phyloP scores from a whole-genome alignment of 37 sponge, comb jelly and placozoan species.

The Bolinopsis microptera region DNA sequence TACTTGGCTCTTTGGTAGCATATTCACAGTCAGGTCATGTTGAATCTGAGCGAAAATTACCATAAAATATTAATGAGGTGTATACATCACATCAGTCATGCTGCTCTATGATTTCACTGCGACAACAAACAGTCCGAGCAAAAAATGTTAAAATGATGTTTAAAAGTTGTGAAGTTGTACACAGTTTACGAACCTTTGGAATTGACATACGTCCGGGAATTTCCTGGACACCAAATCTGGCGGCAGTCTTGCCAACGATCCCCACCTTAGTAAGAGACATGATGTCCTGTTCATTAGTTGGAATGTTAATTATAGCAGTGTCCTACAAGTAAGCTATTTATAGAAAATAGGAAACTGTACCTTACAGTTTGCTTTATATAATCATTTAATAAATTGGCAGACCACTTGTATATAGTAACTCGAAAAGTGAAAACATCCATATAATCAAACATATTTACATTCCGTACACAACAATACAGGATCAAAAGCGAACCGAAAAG shows the following conservation, averaged over 20 bases:
- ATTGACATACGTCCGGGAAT: neutral
- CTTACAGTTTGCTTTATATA: too few relatives aligned
- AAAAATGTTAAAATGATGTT: neutral
- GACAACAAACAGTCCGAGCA: too few relatives aligned
- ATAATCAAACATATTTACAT: neutral
- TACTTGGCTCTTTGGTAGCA: slow-evolving; percentile 39
- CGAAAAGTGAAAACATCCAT: neutral
- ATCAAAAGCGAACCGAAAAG: neutral
- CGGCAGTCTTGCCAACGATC: neutral
- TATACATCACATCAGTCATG: neutral
- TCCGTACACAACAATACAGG: neutral
- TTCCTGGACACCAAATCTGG: slow-evolving; percentile 17
- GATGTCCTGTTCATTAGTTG: neutral
- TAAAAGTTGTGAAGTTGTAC: too few relatives aligned
- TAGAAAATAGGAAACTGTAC: too few relatives aligned
- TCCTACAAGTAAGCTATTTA: too few relatives aligned
- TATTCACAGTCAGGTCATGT: neutral
- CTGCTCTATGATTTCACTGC: too few relatives aligned
- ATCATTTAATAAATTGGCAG: too few relatives aligned
- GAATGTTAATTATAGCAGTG: neutral
- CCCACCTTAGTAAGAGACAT: neutral
- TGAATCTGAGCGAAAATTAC: neutral
- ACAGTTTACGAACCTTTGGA: neutral
- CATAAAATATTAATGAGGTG: neutral
- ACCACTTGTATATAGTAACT: neutral